phyloP scores from a whole-genome alignment of 2,888 invertebrate genomes.

The Lymantria dispar region DNA sequence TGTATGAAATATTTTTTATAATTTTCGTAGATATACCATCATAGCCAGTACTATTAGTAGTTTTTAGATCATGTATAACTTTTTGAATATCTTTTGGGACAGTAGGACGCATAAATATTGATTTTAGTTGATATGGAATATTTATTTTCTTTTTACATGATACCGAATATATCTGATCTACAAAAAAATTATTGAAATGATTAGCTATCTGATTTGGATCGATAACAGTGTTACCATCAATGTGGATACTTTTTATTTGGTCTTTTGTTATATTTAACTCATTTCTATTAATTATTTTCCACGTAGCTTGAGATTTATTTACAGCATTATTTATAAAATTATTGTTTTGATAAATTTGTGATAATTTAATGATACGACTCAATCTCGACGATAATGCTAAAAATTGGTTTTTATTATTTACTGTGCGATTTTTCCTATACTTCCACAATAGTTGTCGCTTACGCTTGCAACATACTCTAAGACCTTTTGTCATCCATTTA shows the following conservation, averaged over 20 bases:
- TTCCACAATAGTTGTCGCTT: neutral
- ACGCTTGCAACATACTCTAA: no score
- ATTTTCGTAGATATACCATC: slow-evolving; percentile 10
- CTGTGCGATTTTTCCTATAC: neutral
- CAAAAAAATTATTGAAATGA: neutral
- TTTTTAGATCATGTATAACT: slow-evolving; percentile 10
- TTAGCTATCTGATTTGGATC: neutral
- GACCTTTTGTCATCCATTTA: neutral
- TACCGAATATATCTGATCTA: neutral
- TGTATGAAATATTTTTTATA: slow-evolving; percentile 3
- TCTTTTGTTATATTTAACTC: neutral
- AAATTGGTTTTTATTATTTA: neutral
- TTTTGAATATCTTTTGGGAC: slow-evolving; percentile 4
- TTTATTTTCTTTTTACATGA: neutral
- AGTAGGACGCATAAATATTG: slow-evolving; percentile 9
- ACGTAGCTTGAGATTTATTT: neutral
- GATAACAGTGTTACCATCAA: neutral
- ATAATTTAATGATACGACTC: neutral
- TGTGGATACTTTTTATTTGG: neutral
- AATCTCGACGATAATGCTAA: neutral
- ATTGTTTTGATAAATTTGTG: neutral
- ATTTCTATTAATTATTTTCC: neutral
- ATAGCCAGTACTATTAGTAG: slow-evolving; percentile 10
- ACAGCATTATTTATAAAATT: neutral
- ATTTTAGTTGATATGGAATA: neutral